Evolutionary conservation across 2,113 vertebrate genomes (phyloP).

Genomic region (Camelus bactrianus): DNA sequence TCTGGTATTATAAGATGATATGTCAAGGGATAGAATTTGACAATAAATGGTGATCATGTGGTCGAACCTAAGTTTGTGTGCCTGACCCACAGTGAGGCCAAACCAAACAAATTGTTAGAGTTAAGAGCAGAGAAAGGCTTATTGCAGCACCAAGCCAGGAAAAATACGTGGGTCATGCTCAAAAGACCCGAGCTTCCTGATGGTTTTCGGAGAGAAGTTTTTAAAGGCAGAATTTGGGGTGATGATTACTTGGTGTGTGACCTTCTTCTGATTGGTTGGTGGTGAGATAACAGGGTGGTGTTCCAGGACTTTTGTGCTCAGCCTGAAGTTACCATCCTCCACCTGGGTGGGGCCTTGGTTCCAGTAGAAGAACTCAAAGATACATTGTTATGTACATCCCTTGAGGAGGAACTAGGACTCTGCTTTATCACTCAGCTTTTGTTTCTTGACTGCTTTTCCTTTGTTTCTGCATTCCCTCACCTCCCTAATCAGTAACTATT

Average conservation of each 20-base stretch:
- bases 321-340: background rate
- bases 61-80: background rate
- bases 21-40: background rate
- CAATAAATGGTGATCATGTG: background rate
- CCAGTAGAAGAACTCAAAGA: background rate
- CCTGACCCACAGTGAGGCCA: background rate
- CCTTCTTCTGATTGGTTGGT: background rate
- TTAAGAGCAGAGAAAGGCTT: background rate
- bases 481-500: background rate
- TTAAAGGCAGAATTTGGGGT: background rate
- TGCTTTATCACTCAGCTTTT: background rate
- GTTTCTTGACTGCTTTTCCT: background rate
- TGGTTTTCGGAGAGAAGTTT: background rate
- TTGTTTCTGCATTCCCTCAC: background rate
- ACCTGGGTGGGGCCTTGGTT: background rate
- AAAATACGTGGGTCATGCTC: background rate
- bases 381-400: background rate
- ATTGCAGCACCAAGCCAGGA: background rate
- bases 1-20: background rate
- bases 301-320: background rate
- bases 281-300: background rate
- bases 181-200: background rate
- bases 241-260: background rate
- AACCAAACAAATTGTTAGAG: background rate
- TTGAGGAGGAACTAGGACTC: background rate